Percentiles rank a stretch among this genome's conserved stretches.
Evolutionary conservation across 2,797 vertebrate genomes (phyloP).

Genomic region (Etheostoma perlongum): DNA sequence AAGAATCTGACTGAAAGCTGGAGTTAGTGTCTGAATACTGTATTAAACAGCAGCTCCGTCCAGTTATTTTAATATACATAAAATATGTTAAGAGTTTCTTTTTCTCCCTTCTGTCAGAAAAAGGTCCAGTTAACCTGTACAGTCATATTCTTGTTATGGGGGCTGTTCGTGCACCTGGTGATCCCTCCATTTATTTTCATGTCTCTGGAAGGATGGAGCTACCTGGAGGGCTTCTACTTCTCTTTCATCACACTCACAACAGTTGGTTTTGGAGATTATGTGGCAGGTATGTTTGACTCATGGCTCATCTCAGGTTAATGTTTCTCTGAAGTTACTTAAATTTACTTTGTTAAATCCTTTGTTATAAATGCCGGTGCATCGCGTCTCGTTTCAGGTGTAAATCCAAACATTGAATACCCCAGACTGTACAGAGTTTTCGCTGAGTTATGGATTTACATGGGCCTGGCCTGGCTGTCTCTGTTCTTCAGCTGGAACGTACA

Average conservation of each 20-base stretch:
- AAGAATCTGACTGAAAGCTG: slow-evolving; percentile 49
- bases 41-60: background rate
- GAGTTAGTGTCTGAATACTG: background rate
- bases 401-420: slow-evolving; percentile 89
- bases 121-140: slow-evolving; percentile 95
- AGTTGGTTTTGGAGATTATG: slow-evolving; percentile 97
- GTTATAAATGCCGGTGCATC: background rate
- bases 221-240: slow-evolving; percentile 96
- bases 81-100: background rate
- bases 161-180: slow-evolving; percentile 92
- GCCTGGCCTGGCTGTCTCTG: slow-evolving; percentile 97
- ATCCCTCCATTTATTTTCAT: slow-evolving; percentile 95
- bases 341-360: background rate
- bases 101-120: slow-evolving; percentile 80
- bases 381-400: slow-evolving; percentile 87
- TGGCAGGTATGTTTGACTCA: slow-evolving; percentile 87
- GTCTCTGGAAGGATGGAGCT: slow-evolving; percentile 91
- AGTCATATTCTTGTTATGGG: slow-evolving; percentile 94
- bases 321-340: background rate
- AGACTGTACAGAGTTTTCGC: slow-evolving; percentile 91
- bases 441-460: slow-evolving; percentile 97
- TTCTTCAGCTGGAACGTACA: slow-evolving; percentile 99
- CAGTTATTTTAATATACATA: background rate
- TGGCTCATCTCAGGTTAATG: background rate
- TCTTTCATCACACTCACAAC: slow-evolving; percentile 97